Base-by-base conservation (phyloP, 1,140 invertebrate genomes). In the Charaxes varanes region DNA sequence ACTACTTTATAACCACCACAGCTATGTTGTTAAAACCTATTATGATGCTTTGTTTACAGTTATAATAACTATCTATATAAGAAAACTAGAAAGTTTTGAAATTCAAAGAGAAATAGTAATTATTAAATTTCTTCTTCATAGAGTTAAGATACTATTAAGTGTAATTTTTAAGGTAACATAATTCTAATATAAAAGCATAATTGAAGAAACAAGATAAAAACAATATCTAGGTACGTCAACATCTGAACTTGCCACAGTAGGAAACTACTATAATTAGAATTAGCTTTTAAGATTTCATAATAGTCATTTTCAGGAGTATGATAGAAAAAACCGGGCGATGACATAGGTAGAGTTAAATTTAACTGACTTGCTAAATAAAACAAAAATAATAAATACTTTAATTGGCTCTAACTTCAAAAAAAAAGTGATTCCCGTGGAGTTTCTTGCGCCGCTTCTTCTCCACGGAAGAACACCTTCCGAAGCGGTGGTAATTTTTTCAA, bases 361-460 rank as follows among this genome's bases (percentile, higher is more conserved):
- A n/a, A n/a, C n/a, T n/a, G n/a, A 11, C 5, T 4, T 2, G 19
- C 19, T 11, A 11, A 17, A 8, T 34, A 7, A 22, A 7, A 14
- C 15, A 23, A 23, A 23, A 23, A 23, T 23, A 8, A 8, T 23
- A 7, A 23, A 22, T 3, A 22, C 7, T 22, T 22, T 22, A 26
- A 28, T 41, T 36, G 37, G 38, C 33, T 10, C 24, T 26, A 32
- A 41, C 24, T 37, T 47, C 26, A 50, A 18, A 60, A 56, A 55
- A 60, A 48, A 48, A 36, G 48, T 55, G 53, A 56, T 53, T 3
- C 53, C 57, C 62, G 47, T 65, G 65, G 71, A 76, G 71, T 76
- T 76, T 74, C 65, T 74, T 76, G 53, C 57, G 62, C 66, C 71
- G 65, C 53, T 72, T 76, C 71, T 74, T 74, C 71, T 76, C 57